Evolutionary conservation across 2,888 invertebrate species (phyloP), one percentile per base, ranked within the genome.

Genomic region (Ichneumoninae sp.): DNA sequence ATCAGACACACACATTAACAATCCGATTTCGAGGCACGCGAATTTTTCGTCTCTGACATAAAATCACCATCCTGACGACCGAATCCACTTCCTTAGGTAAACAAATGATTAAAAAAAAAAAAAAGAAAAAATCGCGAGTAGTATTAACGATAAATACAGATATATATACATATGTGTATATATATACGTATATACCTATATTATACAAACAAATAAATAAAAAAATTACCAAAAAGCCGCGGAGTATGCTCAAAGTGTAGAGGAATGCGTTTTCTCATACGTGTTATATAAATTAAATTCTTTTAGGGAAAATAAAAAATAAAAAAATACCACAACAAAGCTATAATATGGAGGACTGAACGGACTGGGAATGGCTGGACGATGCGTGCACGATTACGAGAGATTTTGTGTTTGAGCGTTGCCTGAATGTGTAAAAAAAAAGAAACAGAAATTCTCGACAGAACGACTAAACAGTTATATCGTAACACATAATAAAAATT

Each of bases 231-330:
- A 70, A 87, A 85, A 84, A 90, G 90, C 91, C 93, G 91, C 92
- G 90, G 88, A 88, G 87, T 90, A 92, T 92, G 93, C 93, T 92
- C 92, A 93, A 92, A 92, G 85, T 85, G 84, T 87, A 86, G 87
- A 84, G 81, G 83, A 85, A 87, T 69, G 63, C 36, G 76, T 75
- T 85, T 85, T 79, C 84, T 81, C 81, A 70, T 85, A 70, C 81
- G 70, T 78, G 81, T 85, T 85, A 81, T 81, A 30, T 69, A 76
- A 73, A 83, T 73, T 83, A 63, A 80, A 81, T 75, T 84, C 65
- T 65, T 71, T 86, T 81, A 85, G 79, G 76, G 73, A 54, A 82
- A 83, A 82, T 22, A 76, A 69, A 76, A n/a, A 30, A 36, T 66
- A 50, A 77, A 80, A 75, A 74, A 85, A 66, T 81, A 22, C 76